Evolutionary conservation across 2,113 vertebrate genomes (phyloP), one percentile per base, ranked within the genome.

Genomic region (Hiodon alosoides): DNA sequence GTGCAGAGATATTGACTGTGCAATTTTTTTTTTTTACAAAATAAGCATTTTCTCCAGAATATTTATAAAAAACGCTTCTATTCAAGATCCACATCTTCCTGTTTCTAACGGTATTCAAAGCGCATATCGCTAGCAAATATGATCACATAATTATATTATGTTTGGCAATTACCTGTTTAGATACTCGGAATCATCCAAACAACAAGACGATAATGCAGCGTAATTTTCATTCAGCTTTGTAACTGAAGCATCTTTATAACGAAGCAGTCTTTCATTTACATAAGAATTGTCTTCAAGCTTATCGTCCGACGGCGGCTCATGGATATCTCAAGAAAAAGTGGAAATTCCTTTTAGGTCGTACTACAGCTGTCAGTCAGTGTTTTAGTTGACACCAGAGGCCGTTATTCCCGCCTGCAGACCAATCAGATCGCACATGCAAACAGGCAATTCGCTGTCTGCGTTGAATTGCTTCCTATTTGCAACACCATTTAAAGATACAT

Each of bases 381-480:
- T 31, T 59, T 52, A 60, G 2, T 53, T 73, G 71, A 73, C 71
- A 73, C 64, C 59, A 64, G 46, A 73, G 51, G 50, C 60, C 52
- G 71, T 64, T 48, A 52, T 17, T 50, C 48, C 14, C 13, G 48
- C 46, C 65, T 7, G 5, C 16, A 13, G 73, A 51, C 78, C 75
- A 79, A 77, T 77, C 72, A 74, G 68, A 52, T 47, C 5, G 7
- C 57, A 16, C 55, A 17, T 64, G 59, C 62, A 53, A 73, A 64
- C 16, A 7, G 62, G 10, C 50, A 58, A 62, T 61, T 8, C 16
- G 47, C 14, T 51, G 47, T 10, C 57, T 64, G 48, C 64, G 13
- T 3, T 48, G 31, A 47, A 66, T 47, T 3, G 48, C 64, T 66
- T 66, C 31, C 46, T 48, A 66, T 66, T 47, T 66, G 8, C 46